A percentile compares a stretch with the other conserved stretches of the same genome.
phyloP scores from a whole-genome alignment of 1,140 invertebrate species.

The Oscheius sp. region DNA sequence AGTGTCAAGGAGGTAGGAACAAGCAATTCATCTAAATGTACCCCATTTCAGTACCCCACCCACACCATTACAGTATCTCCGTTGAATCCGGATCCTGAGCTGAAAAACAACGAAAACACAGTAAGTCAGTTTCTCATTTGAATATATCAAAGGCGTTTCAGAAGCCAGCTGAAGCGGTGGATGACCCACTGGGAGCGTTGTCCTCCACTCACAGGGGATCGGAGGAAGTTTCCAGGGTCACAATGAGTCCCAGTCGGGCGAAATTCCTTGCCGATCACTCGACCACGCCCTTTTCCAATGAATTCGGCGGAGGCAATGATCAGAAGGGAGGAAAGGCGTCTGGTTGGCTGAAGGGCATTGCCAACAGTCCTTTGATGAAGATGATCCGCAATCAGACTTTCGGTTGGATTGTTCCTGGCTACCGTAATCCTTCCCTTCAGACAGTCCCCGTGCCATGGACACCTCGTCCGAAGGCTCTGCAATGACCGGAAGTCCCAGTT shows the following conservation, averaged over 20 bases:
- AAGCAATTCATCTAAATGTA: not conserved
- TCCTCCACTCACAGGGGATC: not conserved
- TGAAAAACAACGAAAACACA: not conserved
- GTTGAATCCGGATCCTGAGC: not conserved
- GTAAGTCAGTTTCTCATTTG: not conserved
- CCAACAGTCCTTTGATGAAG: constrained; percentile 48
- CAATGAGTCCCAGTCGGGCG: constrained; percentile 53
- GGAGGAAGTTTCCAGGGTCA: constrained; percentile 15
- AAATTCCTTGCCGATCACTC: constrained; percentile 52
- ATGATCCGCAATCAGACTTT: constrained; percentile 52
- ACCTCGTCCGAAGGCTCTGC: not conserved
- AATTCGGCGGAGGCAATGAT: constrained; percentile 27
- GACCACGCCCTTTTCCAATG: constrained; percentile 43
- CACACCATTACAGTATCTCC: not conserved
- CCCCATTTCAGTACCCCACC: not conserved
- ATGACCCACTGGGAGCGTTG: constrained; percentile 28
- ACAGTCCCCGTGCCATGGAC: not conserved
- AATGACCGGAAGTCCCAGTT: constrained; percentile 2
- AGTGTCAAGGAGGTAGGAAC: not conserved
- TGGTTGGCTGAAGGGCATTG: constrained; percentile 50
- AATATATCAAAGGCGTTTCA: too few relatives aligned
- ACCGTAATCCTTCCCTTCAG: not conserved
- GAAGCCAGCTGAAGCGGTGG: not conserved
- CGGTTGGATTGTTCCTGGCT: too few relatives aligned
- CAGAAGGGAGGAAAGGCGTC: constrained; percentile 38